phyloP scores from a whole-genome alignment of 2,797 vertebrate genomes.

The Poeciliopsis gracilis region DNA sequence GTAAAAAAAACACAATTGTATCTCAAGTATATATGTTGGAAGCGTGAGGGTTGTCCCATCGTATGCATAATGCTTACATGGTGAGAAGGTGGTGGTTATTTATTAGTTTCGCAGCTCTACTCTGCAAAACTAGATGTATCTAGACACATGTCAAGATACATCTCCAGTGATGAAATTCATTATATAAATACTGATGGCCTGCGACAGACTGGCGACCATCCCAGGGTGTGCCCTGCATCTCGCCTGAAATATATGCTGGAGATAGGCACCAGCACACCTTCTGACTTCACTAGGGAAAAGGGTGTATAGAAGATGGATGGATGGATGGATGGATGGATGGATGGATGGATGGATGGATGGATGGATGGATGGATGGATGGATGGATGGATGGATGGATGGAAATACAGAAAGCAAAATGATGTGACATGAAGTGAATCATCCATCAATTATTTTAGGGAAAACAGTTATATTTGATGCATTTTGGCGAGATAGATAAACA shows the following conservation, averaged over 20 bases:
- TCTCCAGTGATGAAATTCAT: background rate
- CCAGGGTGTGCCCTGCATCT: no score
- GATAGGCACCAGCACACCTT: no score
- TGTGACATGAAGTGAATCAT: background rate
- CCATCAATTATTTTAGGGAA: background rate
- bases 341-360: no score
- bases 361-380: no score
- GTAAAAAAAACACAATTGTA: background rate
- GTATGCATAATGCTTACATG: no score
- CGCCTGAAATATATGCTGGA: no score
- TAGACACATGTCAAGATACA: background rate
- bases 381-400: background rate
- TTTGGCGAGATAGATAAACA: no score
- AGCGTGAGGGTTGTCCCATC: background rate
- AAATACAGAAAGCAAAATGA: background rate
- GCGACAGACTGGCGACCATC: no score
- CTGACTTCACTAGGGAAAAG: no score
- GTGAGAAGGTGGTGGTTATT: no score
- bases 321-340: background rate
- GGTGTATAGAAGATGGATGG: no score
- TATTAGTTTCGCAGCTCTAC: background rate
- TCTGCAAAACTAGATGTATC: background rate
- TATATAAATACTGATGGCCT: background rate
- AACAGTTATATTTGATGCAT: no score
- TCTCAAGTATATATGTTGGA: background rate